Base-by-base conservation (phyloP, 2,888 invertebrate species). In the Lasioglossum figueresi region DNA sequence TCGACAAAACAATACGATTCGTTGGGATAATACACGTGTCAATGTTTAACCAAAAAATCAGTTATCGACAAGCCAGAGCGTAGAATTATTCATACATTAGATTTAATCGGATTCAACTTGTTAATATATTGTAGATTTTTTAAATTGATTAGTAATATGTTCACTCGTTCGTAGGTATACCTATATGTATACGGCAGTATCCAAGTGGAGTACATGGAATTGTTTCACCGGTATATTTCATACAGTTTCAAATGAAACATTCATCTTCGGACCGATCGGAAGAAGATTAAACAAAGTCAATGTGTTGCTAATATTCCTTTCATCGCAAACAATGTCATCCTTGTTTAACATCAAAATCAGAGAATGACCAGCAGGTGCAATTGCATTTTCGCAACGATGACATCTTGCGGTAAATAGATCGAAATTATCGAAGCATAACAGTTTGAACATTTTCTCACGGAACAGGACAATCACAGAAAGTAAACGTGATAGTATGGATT, bases 281-380 rank as follows among this genome's bases (percentile, higher is more conserved):
- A 8, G 43, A 43, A 34, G 4, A 34, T 34, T 56, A 2, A n/a
- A 4, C 27, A 76, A 43, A 1, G 52, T 68, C 2, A 19, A 34
- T 23, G 12, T 34, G 10, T 40, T 68, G 5, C 40, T 40, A n/a
- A 16, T 16, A 27, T 19, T 27, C 40, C 4, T 31, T 10, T 4
- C 14, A 23, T 23, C 6, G 59, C 37, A 23, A 37, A 63, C 27
- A 40, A 52, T 48, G 23, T 16, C 45, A 63, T n/a, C 45, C 37
- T 72, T 77, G 72, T 48, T 71, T 31, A 72, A 81, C 40, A 77
- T 82, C 34, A 27, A 78, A 66, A 78, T 63, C 52, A 63, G 40
- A 63, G 40, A 52, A 72, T 66, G 14, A 48, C 52, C 59, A 71
- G 45, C 45, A 72, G 16, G 5, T 40, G 66, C 16, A 40, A 52